Evolutionary conservation across 1,140 invertebrate genomes (phyloP), one percentile per base, ranked within the genome.

Genomic region (Eumeta japonica): DNA sequence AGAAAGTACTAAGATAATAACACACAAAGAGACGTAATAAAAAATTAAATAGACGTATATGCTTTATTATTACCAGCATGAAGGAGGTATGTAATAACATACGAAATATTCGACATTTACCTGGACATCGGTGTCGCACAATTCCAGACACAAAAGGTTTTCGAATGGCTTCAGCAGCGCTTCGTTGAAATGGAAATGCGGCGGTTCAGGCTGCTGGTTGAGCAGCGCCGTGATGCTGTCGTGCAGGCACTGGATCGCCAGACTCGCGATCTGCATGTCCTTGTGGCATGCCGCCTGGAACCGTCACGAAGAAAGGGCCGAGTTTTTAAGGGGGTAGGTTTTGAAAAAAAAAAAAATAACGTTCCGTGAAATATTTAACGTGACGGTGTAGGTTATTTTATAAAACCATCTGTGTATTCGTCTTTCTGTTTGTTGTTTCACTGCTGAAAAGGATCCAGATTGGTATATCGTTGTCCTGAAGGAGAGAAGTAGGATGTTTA

Each of bases 151-250:
- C 0, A 97, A 74, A 12, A 97, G 79, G 67, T 94, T 95, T 74
- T 97, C 93, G 66, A 95, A 96, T 0, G 93, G 92, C 57, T 97
- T 96, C 45, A 96, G 88, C 2, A 97, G 75, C 1, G 91, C 89
- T 71, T 96, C 94, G 60, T 97, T 96, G 57, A 95, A 94, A 58
- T 97, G 92, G 62, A 95, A 97, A 73, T 95, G 89, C 0, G 91
- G 86, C 29, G 93, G 66, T 63, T 97, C 94, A 1, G 85, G 79
- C 59, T 92, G 89, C 55, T 91, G 89, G 48, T 90, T 90, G n/a
- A 97, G 70, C 11, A 96, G 62, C 0, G 89, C 85, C 3, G 88
- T 92, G 27, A 95, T 90, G 12, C 90, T 88, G 57, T 95, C 92
- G 59, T 96, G 92, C 34, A 97, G 89, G 49, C 90, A 93, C 47